Base-by-base conservation (phyloP, 2,797 vertebrate species). In the Chelon auratus region DNA sequence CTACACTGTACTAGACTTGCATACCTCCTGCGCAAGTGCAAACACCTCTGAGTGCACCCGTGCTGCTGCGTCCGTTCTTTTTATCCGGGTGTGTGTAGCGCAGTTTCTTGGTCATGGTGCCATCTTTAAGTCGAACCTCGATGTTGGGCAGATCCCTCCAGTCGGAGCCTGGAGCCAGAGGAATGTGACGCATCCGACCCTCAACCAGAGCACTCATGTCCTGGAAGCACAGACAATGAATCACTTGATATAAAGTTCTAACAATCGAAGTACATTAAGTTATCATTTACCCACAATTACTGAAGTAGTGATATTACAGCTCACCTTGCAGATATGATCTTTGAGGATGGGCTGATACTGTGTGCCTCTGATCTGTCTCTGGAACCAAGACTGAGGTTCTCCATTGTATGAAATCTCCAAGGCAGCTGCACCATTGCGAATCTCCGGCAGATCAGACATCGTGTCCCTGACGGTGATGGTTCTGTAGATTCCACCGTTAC, bases 331-430 rank as follows among this genome's bases (percentile, higher is more conserved):
- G 90, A 99, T 96, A 40, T 99, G 98, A 77, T 99, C 98, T 91
- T 95, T 93, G 91, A 99, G 97, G 86, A 99, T 98, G 20, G 97
- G 97, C 82, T 99, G 98, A 76, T 99, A 98, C 82, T 98, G 97
- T 0, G 97, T 95, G 39, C 97, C 97, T 47, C 98, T 92, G 75
- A 98, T 97, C 75, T 99, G 97, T 64, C 98, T 94, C 94, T 99
- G 98, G 92, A 99, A 99, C 98, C 98, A 99, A n/a, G 98, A 99
- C 93, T 98, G 97, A 0, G 98, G 97, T 66, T 99, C 97, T 0
- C 97, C 97, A 0, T 98, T 98, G 89, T 99, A 99, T 15, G 96
- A 96, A 67, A 99, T 99, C 91, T 99, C 98, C 62, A 97, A 75
- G 0, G 94, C 93, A 0, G 96, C 78, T 0, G 97, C 97, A 0